Conservation (phyloP, 2,113 vertebrate genomes). For the Kryptolebias marmoratus region DNA sequence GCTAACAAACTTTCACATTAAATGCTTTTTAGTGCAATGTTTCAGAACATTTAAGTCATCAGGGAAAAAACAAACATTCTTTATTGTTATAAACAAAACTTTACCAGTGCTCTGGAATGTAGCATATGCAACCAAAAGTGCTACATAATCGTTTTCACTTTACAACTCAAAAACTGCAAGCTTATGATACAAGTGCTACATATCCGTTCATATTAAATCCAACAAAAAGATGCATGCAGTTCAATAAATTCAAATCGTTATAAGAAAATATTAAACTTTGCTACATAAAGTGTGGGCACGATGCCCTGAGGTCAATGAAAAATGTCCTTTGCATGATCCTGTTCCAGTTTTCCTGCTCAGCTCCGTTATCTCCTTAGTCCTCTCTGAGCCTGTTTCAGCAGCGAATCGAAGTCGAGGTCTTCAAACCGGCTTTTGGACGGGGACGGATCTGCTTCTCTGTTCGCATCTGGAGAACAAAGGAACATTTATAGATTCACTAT, state of each 20-base stretch:
- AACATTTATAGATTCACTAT: neutral
- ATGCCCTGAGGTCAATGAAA: conserved; percentile 52
- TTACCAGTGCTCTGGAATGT: conserved; percentile 42
- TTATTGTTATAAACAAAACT: conserved; percentile 44
- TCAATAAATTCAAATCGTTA: conserved; percentile 17
- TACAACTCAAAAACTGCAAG: conserved; percentile 35
- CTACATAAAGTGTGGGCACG: conserved; percentile 44
- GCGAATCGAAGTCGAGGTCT: conserved; percentile 91
- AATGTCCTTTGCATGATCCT: neutral
- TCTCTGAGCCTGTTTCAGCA: conserved; percentile 93
- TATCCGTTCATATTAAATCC: conserved; percentile 14
- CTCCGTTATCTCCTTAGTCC: conserved; percentile 85
- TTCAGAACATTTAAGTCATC: neutral
- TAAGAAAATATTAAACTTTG: conserved; percentile 19
- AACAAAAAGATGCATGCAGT: conserved; percentile 26
- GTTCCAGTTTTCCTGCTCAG: neutral
- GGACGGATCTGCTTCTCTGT: conserved; percentile 81
- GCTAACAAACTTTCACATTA: too few species aligned
- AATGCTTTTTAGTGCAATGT: too few species aligned
- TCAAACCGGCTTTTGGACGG: conserved; percentile 84
- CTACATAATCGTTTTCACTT: conserved; percentile 28
- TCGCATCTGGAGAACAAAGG: conserved; percentile 83
- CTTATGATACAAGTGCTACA: conserved; percentile 7
- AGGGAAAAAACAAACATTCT: conserved; percentile 11
- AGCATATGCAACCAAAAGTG: conserved; percentile 16